phyloP scores from a whole-genome alignment of 2,888 invertebrate species.

The Terebella lapidaria region DNA sequence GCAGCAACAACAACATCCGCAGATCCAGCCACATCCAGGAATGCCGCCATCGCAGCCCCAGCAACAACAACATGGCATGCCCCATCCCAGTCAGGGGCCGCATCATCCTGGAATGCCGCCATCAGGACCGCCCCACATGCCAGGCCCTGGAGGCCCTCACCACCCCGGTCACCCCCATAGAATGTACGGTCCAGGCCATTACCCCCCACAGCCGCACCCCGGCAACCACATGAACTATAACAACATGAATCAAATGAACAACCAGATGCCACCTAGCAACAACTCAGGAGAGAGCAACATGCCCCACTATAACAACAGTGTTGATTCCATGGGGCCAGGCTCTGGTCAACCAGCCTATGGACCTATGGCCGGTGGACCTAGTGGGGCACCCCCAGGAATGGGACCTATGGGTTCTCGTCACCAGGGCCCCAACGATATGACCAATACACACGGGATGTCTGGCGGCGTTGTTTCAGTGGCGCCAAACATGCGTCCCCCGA shows the following conservation, averaged over 20 bases:
- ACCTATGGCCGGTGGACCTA: neutral
- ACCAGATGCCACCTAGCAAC: neutral
- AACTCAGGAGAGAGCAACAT: neutral
- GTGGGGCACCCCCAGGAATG: neutral
- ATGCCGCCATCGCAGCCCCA: neutral
- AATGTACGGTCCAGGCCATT: neutral
- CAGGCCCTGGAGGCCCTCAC: neutral
- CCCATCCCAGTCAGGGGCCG: neutral
- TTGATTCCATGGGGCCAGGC: neutral
- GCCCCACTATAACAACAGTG: neutral
- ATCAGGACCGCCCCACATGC: too few species aligned
- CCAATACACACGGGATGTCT: slow-evolving; percentile 1
- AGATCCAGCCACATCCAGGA: neutral
- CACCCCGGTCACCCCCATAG: neutral
- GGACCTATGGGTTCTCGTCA: neutral
- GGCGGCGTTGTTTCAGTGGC: neutral
- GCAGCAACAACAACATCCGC: neutral
- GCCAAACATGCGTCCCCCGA: neutral
- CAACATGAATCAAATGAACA: slow-evolving; percentile 2
- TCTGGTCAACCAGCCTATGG: neutral
- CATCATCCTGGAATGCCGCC: neutral
- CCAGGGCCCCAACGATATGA: neutral
- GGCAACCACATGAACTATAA: slow-evolving; percentile 2
- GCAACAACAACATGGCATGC: neutral
- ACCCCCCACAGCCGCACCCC: neutral